phyloP scores from a whole-genome alignment of 2,113 vertebrate genomes.

The Pandion haliaetus region DNA sequence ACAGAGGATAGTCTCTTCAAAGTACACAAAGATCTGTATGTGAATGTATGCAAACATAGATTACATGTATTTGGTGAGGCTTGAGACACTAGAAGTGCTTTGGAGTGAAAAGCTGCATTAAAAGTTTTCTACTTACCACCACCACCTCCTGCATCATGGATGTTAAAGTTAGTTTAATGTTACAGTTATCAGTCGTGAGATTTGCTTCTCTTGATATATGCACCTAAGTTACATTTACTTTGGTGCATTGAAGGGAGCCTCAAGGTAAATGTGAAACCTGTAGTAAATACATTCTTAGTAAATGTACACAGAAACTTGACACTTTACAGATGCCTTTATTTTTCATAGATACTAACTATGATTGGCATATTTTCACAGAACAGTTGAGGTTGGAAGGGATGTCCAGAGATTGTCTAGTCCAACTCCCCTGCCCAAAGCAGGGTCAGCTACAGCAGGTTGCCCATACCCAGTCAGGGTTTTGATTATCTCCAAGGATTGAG shows the following conservation, averaged over 20 bases:
- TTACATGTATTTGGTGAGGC: neutral
- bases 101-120: conserved; percentile 12
- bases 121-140: neutral
- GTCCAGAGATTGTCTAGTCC: neutral
- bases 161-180: neutral
- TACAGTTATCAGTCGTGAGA: neutral
- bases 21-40: neutral
- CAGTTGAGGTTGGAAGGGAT: too few relatives aligned
- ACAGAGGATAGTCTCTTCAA: neutral
- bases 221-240: conserved; percentile 6
- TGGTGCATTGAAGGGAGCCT: neutral
- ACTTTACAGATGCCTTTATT: too few relatives aligned
- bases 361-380: too few relatives aligned
- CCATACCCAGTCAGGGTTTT: neutral
- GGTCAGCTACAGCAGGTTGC: neutral
- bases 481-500: neutral
- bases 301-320: too few relatives aligned
- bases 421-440: too few relatives aligned
- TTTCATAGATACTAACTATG: too few relatives aligned
- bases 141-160: neutral
- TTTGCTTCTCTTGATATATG: neutral
- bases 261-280: too few relatives aligned
- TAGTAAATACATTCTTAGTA: too few relatives aligned
- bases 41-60: neutral
- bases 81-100: neutral